Evolutionary conservation across 2,888 invertebrate genomes (phyloP).

Genomic region (Masnerella sp.): DNA sequence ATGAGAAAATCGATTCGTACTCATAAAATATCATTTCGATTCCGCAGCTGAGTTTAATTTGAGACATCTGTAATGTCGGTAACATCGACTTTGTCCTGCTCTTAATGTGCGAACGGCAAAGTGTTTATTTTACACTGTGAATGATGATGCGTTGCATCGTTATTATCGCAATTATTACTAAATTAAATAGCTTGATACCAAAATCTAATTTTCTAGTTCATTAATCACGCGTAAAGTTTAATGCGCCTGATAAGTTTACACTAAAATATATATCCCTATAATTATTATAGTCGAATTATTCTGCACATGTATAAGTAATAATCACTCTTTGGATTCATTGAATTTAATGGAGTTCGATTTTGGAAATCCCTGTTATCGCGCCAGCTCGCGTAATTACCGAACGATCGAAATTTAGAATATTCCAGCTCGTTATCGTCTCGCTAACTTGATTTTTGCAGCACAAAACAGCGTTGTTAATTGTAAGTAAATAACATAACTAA

Average conservation of each 20-base stretch:
- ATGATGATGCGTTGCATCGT: conserved; percentile 43
- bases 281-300: conserved; percentile 38
- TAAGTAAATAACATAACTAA: conserved; percentile 25
- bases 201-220: conserved; percentile 55
- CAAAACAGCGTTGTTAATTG: conserved; percentile 35
- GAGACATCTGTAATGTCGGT: too few relatives aligned
- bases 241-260: conserved; percentile 45
- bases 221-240: conserved; percentile 54
- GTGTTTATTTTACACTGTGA: conserved; percentile 34
- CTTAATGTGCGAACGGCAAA: too few relatives aligned
- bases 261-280: conserved; percentile 34
- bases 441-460: conserved; percentile 9
- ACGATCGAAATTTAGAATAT: conserved; percentile 25
- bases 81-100: too few relatives aligned
- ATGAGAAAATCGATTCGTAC: too few relatives aligned
- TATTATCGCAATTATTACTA: conserved; percentile 52
- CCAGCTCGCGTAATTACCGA: conserved; percentile 17
- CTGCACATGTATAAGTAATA: conserved; percentile 22
- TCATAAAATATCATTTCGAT: too few relatives aligned
- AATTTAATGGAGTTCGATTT: conserved; percentile 42
- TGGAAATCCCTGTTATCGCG: conserved; percentile 26
- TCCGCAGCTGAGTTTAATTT: too few relatives aligned
- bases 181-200: conserved; percentile 43
- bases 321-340: conserved; percentile 40
- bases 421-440: conserved; percentile 10